phyloP scores from a whole-genome alignment of 2,113 vertebrate genomes.

The Semicossyphus pulcher region DNA sequence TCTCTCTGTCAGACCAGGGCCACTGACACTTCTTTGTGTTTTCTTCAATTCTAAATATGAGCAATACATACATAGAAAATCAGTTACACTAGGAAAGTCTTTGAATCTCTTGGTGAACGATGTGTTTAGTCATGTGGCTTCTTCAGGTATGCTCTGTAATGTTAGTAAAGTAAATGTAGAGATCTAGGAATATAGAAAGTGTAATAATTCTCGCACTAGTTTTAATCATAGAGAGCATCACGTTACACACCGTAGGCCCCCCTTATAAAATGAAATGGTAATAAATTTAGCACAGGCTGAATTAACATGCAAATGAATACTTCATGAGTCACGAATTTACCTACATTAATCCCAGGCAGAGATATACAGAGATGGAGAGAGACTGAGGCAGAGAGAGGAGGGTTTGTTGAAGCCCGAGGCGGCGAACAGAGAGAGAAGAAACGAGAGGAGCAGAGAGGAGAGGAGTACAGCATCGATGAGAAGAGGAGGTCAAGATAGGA shows the following conservation, averaged over 20 bases:
- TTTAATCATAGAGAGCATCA: constrained; percentile 15
- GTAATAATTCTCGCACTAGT: neutral
- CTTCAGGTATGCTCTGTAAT: neutral
- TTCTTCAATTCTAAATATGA: neutral
- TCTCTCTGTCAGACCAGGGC: neutral
- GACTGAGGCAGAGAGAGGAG: constrained; percentile 18
- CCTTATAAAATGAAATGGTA: neutral
- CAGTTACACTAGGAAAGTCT: too few relatives aligned
- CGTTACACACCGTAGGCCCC: constrained; percentile 15
- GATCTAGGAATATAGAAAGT: constrained; percentile 2
- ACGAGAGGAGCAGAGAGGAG: constrained; percentile 6
- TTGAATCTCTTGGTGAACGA: neutral
- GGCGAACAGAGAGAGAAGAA: constrained; percentile 31
- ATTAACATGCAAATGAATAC: constrained; percentile 68
- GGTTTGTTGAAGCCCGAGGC: constrained; percentile 59
- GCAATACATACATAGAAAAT: neutral
- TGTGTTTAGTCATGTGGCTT: neutral
- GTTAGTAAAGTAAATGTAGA: constrained; percentile 3
- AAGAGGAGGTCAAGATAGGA: constrained; percentile 60
- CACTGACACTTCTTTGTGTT: too few relatives aligned
- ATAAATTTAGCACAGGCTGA: constrained; percentile 45
- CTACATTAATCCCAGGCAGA: constrained; percentile 47
- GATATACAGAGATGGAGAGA: constrained; percentile 27
- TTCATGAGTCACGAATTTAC: constrained; percentile 69
- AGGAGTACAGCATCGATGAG: constrained; percentile 33